Percentiles rank a stretch among this genome's conserved stretches.
These are phyloP conservation scores for Phrynocephalus vlangalii DNA, from an alignment of 2,797 vertebrate genomes.

Conservation along the genomic window DNA sequence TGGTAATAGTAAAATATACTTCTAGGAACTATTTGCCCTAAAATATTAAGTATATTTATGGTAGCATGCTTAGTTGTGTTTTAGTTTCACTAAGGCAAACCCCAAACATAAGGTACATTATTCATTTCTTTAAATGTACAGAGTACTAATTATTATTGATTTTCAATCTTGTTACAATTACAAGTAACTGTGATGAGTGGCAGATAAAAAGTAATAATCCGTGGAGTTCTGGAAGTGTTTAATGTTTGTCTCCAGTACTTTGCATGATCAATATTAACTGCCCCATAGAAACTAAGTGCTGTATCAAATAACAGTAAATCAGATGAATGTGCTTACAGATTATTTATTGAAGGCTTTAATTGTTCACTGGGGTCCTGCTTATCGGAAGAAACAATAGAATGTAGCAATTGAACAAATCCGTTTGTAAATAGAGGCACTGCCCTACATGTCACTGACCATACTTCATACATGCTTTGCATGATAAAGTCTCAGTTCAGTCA, in stretches of 20 bases:
- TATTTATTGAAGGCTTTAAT: conserved; percentile 89
- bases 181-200: conserved; percentile 83
- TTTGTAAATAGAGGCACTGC: conserved; percentile 59
- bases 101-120: conserved; percentile 75
- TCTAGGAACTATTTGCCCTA: neutral
- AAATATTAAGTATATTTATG: neutral
- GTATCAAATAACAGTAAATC: conserved; percentile 89
- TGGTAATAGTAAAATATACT: neutral
- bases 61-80: conserved; percentile 43
- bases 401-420: conserved; percentile 63
- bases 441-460: conserved; percentile 18
- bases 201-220: conserved; percentile 87
- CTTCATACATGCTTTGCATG: neutral
- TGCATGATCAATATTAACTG: conserved; percentile 88
- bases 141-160: conserved; percentile 87
- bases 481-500: neutral
- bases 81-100: conserved; percentile 61
- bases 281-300: conserved; percentile 87
- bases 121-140: conserved; percentile 75
- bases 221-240: conserved; percentile 84
- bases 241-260: conserved; percentile 85
- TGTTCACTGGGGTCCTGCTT: conserved; percentile 84
- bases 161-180: conserved; percentile 85
- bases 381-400: conserved; percentile 81
- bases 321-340: conserved; percentile 86